phyloP scores from a whole-genome alignment of 2,797 vertebrate genomes.

The Hypotaenidia okinawae region DNA sequence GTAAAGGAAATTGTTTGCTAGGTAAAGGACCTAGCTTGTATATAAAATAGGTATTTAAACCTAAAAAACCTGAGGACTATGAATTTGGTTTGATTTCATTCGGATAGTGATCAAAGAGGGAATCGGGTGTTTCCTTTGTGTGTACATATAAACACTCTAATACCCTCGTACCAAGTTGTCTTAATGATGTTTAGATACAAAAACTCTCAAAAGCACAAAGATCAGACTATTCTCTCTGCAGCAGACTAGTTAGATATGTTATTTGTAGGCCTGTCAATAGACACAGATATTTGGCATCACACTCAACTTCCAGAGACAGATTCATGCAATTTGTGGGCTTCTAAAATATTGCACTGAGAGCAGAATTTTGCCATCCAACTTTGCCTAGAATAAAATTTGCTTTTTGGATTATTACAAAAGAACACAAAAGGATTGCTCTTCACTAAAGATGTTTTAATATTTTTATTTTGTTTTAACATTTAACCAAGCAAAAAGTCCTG shows the following conservation, averaged over 20 bases:
- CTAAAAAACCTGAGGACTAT: neutral
- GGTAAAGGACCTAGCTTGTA: neutral
- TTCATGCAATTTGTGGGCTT: neutral
- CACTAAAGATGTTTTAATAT: neutral
- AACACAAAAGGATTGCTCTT: neutral
- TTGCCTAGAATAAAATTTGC: constrained; percentile 5
- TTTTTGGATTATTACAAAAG: neutral
- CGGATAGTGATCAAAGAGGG: neutral
- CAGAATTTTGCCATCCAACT: neutral
- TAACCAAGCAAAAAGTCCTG: neutral
- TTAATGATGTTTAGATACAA: constrained; percentile 22
- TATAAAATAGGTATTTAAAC: neutral
- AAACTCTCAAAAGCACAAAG: neutral
- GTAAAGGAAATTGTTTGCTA: no score
- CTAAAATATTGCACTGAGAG: neutral
- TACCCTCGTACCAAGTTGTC: neutral
- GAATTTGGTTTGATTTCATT: neutral
- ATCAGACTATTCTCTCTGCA: neutral
- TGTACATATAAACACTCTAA: neutral
- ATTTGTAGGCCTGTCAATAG: constrained; percentile 32
- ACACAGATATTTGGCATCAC: constrained; percentile 26
- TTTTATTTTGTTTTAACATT: neutral
- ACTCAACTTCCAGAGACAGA: constrained; percentile 34
- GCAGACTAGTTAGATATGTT: constrained; percentile 4
- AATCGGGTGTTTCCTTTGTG: neutral